Evolutionary conservation across 2,113 vertebrate species (phyloP), one percentile per base, ranked within the genome.

Genomic region (Trachemys scripta): DNA sequence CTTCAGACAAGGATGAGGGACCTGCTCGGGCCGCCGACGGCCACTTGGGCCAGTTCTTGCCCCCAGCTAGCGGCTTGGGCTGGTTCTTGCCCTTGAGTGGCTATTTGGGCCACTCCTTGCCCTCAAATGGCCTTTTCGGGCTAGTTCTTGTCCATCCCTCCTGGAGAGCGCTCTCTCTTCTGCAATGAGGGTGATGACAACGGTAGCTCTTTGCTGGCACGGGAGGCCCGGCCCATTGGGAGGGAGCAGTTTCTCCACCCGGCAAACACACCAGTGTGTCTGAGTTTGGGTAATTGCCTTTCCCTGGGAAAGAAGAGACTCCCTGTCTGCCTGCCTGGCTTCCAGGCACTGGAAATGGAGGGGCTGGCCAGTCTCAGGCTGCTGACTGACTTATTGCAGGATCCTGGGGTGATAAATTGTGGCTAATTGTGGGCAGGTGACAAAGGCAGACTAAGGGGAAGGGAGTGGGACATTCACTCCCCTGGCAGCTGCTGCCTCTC

Each of bases 361-460:
- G 69, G 88, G 75, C 79, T 85, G 24, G 79, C 87, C 93, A 94
- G 56, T 49, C 31, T 10, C 82, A 91, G 94, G 90, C 88, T 0
- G 45, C 42, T 1, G 0, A 85, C 45, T 97, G 97, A 97, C 95
- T 98, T 97, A 97, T 93, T 96, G 93, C 95, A 97, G 94, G 12
- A 92, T 96, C 86, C 89, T 12, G 80, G 89, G 83, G 93, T 94
- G 97, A 97, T 97, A 97, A 97, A 97, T 97, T 13, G 49, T 88
- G 85, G 42, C 89, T 95, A 95, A 97, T 96, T 97, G 96, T 96
- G 91, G 91, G 96, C 95, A 97, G 96, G 94, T 95, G 94, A 96
- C 96, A 97, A 97, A 97, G 92, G 94, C 87, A 96, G 90, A 85
- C 85, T 80, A n/a, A 93, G 87, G 83, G 65, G 90, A 94, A 96